phyloP scores from a whole-genome alignment of 1,140 invertebrate species.

The Nomia melanderi region DNA sequence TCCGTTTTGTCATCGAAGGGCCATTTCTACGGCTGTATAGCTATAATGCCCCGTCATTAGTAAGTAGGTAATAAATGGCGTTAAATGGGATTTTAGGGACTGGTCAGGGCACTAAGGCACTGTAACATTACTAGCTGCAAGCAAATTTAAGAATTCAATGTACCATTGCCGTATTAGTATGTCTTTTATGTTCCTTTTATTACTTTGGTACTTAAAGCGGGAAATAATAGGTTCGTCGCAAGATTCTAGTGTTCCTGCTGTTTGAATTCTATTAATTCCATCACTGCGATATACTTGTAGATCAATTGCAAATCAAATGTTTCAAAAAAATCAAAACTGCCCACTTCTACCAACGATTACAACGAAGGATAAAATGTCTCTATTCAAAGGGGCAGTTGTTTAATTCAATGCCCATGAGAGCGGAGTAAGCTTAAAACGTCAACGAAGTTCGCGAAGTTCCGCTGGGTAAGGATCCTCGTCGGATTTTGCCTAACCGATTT shows the following conservation, averaged over 20 bases:
- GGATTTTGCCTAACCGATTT: slow-evolving; percentile 63
- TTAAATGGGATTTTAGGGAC: slow-evolving; percentile 13
- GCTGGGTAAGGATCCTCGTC: slow-evolving; percentile 26
- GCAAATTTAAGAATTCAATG: too few relatives aligned
- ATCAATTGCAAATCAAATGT: too few relatives aligned
- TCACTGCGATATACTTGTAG: too few relatives aligned
- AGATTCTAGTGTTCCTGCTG: too few relatives aligned
- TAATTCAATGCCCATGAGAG: neutral
- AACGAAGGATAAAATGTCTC: too few relatives aligned
- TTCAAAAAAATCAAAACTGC: too few relatives aligned
- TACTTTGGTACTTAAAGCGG: too few relatives aligned
- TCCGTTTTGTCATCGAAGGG: slow-evolving; percentile 23
- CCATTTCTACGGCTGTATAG: neutral
- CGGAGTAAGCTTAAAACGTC: neutral
- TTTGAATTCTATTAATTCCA: too few relatives aligned
- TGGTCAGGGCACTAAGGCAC: neutral
- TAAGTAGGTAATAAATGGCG: slow-evolving; percentile 8
- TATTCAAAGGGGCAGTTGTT: neutral
- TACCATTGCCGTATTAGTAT: too few relatives aligned
- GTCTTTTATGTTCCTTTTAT: too few relatives aligned
- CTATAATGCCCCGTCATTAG: slow-evolving; percentile 33
- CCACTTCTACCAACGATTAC: too few relatives aligned
- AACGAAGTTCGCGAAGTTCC: neutral
- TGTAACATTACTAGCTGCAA: neutral
- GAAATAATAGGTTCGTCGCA: too few relatives aligned